A percentile compares a stretch with the other conserved stretches of the same genome.
These are phyloP conservation scores for Plagiodera versicolora DNA, from an alignment of 2,888 invertebrate genomes.

Conservation along the genomic window DNA sequence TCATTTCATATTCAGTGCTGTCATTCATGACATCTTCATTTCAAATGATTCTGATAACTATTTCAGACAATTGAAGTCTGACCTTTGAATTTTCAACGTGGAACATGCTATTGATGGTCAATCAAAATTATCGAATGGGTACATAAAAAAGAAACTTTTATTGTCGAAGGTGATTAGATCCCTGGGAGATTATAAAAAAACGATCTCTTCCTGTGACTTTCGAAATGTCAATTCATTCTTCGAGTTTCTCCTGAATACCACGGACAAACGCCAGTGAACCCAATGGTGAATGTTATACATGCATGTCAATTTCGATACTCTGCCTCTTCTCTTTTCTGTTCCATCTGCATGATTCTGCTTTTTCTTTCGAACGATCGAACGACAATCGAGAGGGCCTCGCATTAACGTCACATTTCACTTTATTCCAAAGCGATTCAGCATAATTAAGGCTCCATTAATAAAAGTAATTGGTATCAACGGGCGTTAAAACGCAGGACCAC, in stretches of 20 bases:
- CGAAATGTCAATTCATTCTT: conserved; percentile 14
- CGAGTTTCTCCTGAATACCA: conserved; percentile 46
- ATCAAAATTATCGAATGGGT: too few species aligned
- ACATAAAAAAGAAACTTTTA: neutral
- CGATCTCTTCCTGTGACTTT: conserved; percentile 5
- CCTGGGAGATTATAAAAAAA: neutral
- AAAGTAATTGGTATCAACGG: conserved; percentile 32
- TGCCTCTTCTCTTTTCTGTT: conserved; percentile 14
- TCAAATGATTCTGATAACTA: too few species aligned
- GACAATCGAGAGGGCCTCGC: conserved; percentile 21
- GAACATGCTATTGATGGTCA: too few species aligned
- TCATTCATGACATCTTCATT: too few species aligned
- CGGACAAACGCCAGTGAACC: conserved; percentile 51
- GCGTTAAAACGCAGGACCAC: conserved; percentile 40
- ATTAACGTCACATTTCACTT: conserved; percentile 28
- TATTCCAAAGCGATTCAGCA: conserved; percentile 23
- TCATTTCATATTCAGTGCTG: too few species aligned
- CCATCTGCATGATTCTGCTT: conserved; percentile 25
- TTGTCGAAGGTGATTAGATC: neutral
- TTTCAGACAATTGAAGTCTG: too few species aligned
- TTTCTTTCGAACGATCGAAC: conserved; percentile 18
- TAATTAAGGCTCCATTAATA: conserved; percentile 34
- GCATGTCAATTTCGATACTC: conserved; percentile 24
- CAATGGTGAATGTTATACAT: conserved; percentile 43
- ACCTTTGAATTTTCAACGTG: too few species aligned